Conservation (phyloP, 1,140 invertebrate genomes). For the Hylaeus anthracinus region DNA sequence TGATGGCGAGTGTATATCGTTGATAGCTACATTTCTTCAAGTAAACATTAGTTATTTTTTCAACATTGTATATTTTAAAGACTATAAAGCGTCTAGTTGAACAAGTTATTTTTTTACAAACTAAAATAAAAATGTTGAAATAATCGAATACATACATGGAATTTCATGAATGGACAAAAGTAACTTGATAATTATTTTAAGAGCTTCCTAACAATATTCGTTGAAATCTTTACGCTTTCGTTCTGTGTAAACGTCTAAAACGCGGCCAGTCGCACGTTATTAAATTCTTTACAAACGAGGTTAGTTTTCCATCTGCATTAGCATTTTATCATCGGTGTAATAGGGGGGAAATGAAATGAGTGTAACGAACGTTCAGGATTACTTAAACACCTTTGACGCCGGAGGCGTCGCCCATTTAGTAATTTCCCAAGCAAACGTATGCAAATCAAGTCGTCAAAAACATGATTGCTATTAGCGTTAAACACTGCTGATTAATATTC, state of each 20-base stretch:
- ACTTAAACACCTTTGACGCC: slow-evolving; percentile 12
- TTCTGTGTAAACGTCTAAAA: slow-evolving; percentile 2
- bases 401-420: slow-evolving; percentile 32
- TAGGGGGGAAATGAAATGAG: slow-evolving; percentile 22
- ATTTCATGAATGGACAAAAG: too few relatives aligned
- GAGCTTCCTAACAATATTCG: background rate
- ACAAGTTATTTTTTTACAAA: too few relatives aligned
- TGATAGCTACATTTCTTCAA: too few relatives aligned
- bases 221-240: background rate
- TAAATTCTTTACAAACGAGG: slow-evolving; percentile 43
- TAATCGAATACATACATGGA: too few relatives aligned
- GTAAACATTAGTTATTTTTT: too few relatives aligned
- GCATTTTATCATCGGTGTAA: slow-evolving; percentile 44
- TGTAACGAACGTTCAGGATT: slow-evolving; percentile 11
- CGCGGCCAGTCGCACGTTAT: slow-evolving; percentile 39
- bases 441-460: slow-evolving; percentile 22
- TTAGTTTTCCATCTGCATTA: slow-evolving; percentile 48
- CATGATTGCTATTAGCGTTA: background rate
- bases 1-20: too few relatives aligned
- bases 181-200: too few relatives aligned
- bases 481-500: background rate
- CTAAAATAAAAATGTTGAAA: too few relatives aligned
- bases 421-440: slow-evolving; percentile 29
- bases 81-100: too few relatives aligned
- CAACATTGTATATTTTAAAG: too few relatives aligned